Conservation (phyloP, 1,140 invertebrate genomes). For the Brachionus rotundiformis region DNA sequence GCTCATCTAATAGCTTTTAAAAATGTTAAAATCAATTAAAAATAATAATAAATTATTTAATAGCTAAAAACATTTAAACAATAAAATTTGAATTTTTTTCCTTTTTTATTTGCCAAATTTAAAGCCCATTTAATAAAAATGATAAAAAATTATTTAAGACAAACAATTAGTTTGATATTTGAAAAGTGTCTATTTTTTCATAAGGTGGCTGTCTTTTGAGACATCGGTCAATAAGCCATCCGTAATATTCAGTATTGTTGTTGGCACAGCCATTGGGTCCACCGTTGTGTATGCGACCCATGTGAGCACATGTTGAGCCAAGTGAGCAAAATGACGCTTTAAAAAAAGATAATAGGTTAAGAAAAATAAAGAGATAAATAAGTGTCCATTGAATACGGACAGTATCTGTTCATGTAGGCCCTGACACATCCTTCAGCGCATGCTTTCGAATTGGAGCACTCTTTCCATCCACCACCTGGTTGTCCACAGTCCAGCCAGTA, state of each 20-base stretch:
- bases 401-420: slow-evolving; percentile 53
- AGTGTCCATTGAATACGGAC: background rate
- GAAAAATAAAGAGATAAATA: background rate
- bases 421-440: slow-evolving; percentile 54
- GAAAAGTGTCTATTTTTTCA: slow-evolving; percentile 44
- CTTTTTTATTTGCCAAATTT: no score
- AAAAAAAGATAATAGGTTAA: no score
- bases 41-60: no score
- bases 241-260: slow-evolving; percentile 49
- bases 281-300: slow-evolving; percentile 54
- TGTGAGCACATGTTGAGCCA: slow-evolving; percentile 52
- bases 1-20: no score
- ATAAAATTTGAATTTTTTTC: no score
- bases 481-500: slow-evolving; percentile 52
- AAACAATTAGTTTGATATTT: background rate
- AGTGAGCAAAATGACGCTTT: slow-evolving; percentile 13
- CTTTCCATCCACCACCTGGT: slow-evolving; percentile 52
- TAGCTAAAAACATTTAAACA: no score
- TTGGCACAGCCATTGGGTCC: slow-evolving; percentile 53
- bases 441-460: slow-evolving; percentile 52
- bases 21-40: no score
- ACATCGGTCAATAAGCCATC: slow-evolving; percentile 35
- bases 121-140: no score
- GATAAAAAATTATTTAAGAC: background rate
- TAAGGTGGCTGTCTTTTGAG: slow-evolving; percentile 40